Base-by-base conservation (phyloP, 1,140 invertebrate species). In the Camponotus vicinus region DNA sequence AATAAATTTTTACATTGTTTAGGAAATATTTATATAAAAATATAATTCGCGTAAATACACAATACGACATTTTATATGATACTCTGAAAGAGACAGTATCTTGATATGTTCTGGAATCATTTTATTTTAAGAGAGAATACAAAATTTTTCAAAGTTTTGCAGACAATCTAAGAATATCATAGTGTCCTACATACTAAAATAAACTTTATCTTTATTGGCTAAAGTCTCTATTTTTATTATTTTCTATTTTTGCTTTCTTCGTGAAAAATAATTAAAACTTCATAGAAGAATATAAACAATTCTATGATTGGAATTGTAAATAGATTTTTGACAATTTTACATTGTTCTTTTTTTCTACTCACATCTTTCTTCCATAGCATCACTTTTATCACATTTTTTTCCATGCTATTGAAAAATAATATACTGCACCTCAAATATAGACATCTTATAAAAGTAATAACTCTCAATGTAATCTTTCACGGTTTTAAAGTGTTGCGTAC, bases 371-470 rank as follows among this genome's bases (percentile, higher is more conserved):
- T 7, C 6, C 5, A 15, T 27, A 40, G 61, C 55, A 59, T 27
- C 21, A 21, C 21, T 27, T 59, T 71, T 71, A 61, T 71, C 67
- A 69, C 18, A 9, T 73, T 63, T 73, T 45, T 15, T 57, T 18
- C 18, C 27, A 27, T 11, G 69, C 42, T 83, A 61, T 83, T 73
- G 79, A 73, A 73, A 73, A 83, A 83, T 83, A 75, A 83, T 73
- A 57, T n/a, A 73, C 27, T 34, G 21, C 52, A 37, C 8, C 55
- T 73, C 69, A 61, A 34, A 83, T 37, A 32, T 57, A 73, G 67
- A 73, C 79, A 83, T 83, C 69, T 83, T 83, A 73, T 73, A 73
- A 83, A 83, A 75, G 27, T 73, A 55, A 42, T 67, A 82, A 55
- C 66, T 45, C 52, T 71, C 79, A 61, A 40, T 69, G 18, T 15